Evolutionary conservation across 1,140 invertebrate genomes (phyloP).

Genomic region (Saccostrea cuccullata): DNA sequence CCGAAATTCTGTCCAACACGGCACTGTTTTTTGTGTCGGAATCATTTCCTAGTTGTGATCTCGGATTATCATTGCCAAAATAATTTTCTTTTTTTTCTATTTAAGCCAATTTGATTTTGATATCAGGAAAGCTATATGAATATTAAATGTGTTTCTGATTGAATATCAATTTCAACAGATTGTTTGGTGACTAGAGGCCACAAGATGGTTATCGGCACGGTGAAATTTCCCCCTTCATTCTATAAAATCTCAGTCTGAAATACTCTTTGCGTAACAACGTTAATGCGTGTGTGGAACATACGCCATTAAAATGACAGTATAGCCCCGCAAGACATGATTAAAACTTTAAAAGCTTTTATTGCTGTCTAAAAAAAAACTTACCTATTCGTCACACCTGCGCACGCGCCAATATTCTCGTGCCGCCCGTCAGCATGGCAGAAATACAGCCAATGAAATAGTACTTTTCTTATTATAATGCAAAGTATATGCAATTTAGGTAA

Average conservation of each 20-base stretch:
- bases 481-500: background rate
- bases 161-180: constrained; percentile 21
- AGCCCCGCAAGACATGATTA: constrained; percentile 13
- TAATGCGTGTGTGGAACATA: background rate
- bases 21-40: background rate
- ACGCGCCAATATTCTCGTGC: constrained; percentile 4
- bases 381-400: constrained; percentile 16
- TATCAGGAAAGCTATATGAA: constrained; percentile 16
- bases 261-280: constrained; percentile 11
- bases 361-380: constrained; percentile 5
- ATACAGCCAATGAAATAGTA: background rate
- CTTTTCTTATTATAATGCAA: background rate
- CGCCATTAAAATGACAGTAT: constrained; percentile 18
- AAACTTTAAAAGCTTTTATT: constrained; percentile 14
- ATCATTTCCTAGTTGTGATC: background rate
- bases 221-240: background rate
- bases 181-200: background rate
- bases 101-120: background rate
- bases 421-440: background rate
- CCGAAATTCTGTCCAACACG: background rate
- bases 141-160: constrained; percentile 31
- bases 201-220: background rate
- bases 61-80: constrained; percentile 4
- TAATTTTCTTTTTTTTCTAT: background rate
- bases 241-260: background rate